Evolutionary conservation across 92 coral and sea anemone genomes (phyloP), one percentile per base, ranked within the genome.

Genomic region (Porites divaricata): DNA sequence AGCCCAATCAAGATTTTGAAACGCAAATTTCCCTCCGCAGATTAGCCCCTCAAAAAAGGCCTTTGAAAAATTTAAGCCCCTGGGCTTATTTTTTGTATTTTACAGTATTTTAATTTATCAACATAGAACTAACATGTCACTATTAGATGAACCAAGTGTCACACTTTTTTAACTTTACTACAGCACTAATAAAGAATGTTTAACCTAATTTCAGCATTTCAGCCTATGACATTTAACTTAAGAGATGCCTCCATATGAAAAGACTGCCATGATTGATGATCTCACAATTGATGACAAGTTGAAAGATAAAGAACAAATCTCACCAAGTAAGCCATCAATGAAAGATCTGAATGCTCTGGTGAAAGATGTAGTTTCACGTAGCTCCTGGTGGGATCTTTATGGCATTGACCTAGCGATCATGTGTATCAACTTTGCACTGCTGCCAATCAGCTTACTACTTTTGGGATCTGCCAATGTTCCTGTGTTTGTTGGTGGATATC

Each of bases 351-450:
- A 80, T 61, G 65, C 70, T 7, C 78, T 93, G 58, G 95, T 95
- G 69, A 89, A 85, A 79, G 78, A 93, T 64, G 88, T 91, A 1
- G 77, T 93, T 11, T 85, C 80, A n/a, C 61, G 70, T 4, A 88
- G 90, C 57, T 85, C 90, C 41, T 95, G 98, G 97, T 95, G 98
- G 98, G 98, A 95, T 14, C 89, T 90, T 22, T 90, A 95, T 77
- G 98, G 98, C 22, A 50, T 91, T 63, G 98, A 95, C 58, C 75
- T 95, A 24, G 76, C 92, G 1, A 81, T 93, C 9, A 77, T 89
- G 81, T 75, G 51, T 15, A 61, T 57, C 9, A 85, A 89, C 49
- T 15, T 91, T 19, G 81, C 90, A 6, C 35, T 89, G 20, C 87
- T 93, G 64, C 94, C 93, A 2, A 51, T 85, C 19, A 94, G 96